Percentiles rank a stretch among this genome's conserved stretches.
Conservation (phyloP, 2,797 vertebrate species). For the Sitta carolinensis region DNA sequence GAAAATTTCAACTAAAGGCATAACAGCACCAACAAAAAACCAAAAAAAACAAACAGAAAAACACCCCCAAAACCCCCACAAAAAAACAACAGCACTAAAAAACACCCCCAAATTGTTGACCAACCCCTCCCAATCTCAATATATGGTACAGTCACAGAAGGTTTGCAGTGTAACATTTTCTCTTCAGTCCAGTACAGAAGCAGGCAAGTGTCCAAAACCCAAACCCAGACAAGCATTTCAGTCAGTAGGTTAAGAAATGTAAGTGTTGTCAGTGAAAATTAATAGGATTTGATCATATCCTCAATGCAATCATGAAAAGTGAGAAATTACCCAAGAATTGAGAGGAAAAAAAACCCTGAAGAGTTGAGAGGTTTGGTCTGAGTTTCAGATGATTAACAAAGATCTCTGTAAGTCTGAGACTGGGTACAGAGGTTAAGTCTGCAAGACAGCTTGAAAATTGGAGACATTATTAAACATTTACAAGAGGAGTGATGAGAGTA, state of each 20-base stretch:
- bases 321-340: background rate
- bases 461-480: background rate
- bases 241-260: background rate
- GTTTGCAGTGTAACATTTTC: background rate
- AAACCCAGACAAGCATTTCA: background rate
- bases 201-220: background rate
- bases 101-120: background rate
- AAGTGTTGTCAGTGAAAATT: background rate
- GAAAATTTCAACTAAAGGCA: background rate
- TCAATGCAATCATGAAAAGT: background rate
- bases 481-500: background rate
- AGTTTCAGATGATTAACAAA: background rate
- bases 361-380: background rate
- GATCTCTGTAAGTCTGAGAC: background rate
- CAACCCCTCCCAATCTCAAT: rapidly evolving
- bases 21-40: background rate
- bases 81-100: background rate
- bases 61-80: rapidly evolving
- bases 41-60: background rate
- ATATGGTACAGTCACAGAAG: background rate
- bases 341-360: background rate
- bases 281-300: background rate
- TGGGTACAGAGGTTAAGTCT: background rate
- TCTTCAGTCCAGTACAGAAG: background rate
- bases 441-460: background rate